A percentile compares a stretch with the other conserved stretches of the same genome.
Evolutionary conservation across 2,888 invertebrate genomes (phyloP).

Genomic region (Stenotaenia linearis): DNA sequence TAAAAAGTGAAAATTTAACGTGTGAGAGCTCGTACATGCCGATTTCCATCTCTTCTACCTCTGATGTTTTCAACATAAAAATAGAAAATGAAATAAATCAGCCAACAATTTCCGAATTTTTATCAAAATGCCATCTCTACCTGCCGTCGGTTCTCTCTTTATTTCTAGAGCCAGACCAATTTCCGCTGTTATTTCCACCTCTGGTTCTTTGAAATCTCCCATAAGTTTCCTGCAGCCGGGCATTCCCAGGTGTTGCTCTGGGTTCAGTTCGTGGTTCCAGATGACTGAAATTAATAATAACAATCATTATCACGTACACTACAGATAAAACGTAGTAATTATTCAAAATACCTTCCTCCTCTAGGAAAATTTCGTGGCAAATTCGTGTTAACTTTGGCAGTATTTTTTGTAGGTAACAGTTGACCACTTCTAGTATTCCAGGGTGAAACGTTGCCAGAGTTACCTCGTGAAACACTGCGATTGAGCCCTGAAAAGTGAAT

Average conservation of each 20-base stretch:
- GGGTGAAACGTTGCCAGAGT: neutral
- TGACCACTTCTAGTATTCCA: neutral
- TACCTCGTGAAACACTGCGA: neutral
- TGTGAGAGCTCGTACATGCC: constrained; percentile 29
- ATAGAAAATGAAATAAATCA: too few relatives aligned
- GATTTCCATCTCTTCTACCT: constrained; percentile 16
- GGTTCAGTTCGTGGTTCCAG: neutral
- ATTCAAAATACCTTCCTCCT: neutral
- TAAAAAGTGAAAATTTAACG: neutral
- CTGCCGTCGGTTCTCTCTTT: constrained; percentile 1
- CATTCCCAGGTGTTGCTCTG: neutral
- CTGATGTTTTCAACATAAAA: neutral
- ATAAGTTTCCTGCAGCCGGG: neutral
- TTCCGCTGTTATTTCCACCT: neutral
- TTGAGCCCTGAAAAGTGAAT: neutral
- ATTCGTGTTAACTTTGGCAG: neutral
- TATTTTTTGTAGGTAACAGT: neutral
- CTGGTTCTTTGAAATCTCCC: neutral
- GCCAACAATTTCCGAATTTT: too few relatives aligned
- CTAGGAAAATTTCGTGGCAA: neutral
- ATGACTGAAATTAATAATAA: neutral
- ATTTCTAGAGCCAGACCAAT: constrained; percentile 3
- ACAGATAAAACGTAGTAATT: too few relatives aligned
- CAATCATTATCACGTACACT: neutral
- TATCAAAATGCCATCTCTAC: neutral